Evolutionary conservation across 1,140 invertebrate species (phyloP).

Genomic region (Pteromalus puparum): DNA sequence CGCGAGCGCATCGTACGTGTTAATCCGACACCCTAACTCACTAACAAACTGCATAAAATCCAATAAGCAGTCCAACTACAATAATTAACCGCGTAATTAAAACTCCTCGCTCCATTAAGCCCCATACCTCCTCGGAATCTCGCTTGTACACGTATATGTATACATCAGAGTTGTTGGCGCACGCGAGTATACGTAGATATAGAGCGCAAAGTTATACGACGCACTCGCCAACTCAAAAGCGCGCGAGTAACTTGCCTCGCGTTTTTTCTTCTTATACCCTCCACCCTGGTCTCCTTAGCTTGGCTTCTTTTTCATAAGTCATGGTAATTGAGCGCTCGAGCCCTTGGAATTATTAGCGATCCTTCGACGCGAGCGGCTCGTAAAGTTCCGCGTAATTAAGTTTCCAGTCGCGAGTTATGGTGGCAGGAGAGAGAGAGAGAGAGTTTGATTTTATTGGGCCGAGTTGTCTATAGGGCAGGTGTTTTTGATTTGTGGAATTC

Average conservation of each 20-base stretch:
- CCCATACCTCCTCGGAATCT: background rate
- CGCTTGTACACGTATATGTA: background rate
- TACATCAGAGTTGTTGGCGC: background rate
- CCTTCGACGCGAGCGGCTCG: background rate
- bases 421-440: no score
- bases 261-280: background rate
- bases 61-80: slow-evolving; percentile 3
- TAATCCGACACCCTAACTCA: background rate
- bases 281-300: background rate
- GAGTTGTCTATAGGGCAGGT: background rate
- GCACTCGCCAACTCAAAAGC: background rate
- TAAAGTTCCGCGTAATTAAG: background rate
- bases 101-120: background rate
- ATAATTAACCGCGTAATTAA: background rate
- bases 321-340: background rate
- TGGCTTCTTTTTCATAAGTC: background rate
- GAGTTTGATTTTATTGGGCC: background rate
- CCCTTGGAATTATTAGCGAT: background rate
- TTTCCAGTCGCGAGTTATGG: background rate
- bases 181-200: background rate
- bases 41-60: background rate
- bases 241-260: background rate
- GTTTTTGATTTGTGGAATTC: background rate
- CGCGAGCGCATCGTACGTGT: background rate
- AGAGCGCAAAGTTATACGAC: background rate